These are phyloP conservation scores for Antitype chi DNA, from an alignment of 2,888 invertebrate genomes.

Conservation along the genomic window DNA sequence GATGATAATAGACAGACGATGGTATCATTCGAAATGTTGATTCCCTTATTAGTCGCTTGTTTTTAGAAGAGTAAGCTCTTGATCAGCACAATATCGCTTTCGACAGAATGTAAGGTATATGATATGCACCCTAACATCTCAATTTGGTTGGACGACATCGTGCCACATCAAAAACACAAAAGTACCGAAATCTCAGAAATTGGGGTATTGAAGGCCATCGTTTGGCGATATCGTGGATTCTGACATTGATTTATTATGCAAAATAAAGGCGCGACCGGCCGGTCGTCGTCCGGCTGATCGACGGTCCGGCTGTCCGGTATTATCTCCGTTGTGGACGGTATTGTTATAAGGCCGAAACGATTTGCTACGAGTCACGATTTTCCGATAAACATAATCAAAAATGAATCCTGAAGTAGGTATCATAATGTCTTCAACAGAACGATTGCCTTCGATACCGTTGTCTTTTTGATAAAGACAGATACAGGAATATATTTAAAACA, in stretches of 20 bases:
- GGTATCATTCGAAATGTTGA: neutral
- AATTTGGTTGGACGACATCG: slow-evolving; percentile 52
- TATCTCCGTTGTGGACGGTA: slow-evolving; percentile 37
- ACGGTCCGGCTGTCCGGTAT: slow-evolving; percentile 17
- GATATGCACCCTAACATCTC: slow-evolving; percentile 26
- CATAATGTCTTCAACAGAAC: neutral
- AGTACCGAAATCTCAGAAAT: slow-evolving; percentile 58
- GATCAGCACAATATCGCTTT: neutral
- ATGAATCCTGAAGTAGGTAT: neutral
- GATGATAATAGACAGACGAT: neutral
- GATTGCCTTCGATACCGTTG: neutral
- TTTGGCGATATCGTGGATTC: slow-evolving; percentile 45
- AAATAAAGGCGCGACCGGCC: slow-evolving; percentile 67
- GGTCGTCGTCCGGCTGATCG: slow-evolving; percentile 11
- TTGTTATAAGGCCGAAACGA: slow-evolving; percentile 38
- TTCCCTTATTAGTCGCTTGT: neutral
- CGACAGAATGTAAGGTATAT: neutral
- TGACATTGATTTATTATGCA: slow-evolving; percentile 77
- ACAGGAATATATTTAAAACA: slow-evolving; percentile 4
- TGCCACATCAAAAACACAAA: slow-evolving; percentile 58
- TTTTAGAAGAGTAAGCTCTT: neutral
- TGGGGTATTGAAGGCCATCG: slow-evolving; percentile 56
- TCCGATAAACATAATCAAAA: slow-evolving; percentile 11
- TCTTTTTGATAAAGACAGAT: neutral
- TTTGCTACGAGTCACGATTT: slow-evolving; percentile 24